Base-by-base conservation (phyloP, 2,888 invertebrate species). In the Lycophotia porphyrea region DNA sequence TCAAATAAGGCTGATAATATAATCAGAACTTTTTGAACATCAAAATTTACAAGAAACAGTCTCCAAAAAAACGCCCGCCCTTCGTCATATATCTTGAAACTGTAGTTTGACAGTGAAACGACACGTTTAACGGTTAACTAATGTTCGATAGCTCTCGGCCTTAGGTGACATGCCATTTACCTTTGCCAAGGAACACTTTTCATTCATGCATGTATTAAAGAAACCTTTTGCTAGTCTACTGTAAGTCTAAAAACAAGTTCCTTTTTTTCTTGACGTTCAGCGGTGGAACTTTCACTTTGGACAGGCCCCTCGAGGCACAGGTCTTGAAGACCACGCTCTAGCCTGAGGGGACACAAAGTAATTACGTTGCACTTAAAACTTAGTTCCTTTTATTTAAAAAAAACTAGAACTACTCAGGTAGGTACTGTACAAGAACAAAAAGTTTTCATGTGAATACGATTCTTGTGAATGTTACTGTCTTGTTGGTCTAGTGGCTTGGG, bases 271-370 rank as follows among this genome's bases (percentile, higher is more conserved):
- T 44, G 5, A 36, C 31, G 18, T 49, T 39, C 44, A 52, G 31
- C 44, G 36, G 18, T 52, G 31, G 1, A 31, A 80, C 78, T 74
- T 78, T 78, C 78, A 39, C 66, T 78, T 34, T 1, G 21, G 65
- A 9, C 18, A 15, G 55, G 27, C 47, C 49, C 47, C 77, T 60
- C 55, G 31, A 64, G 82, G 49, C 71, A 36, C 7, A 76, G 42
- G 71, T 52, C 71, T 71, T 44, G 42, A 24, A 67, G 24, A 76
- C n/a, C 47, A 21, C 8, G 55, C 15, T 76, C 47, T 34, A 52
- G 77, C 80, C 63, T 31, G 0, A 42, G 70, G 80, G 82, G 61
- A 44, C 42, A 36, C 8, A 9, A 49, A 42, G 39, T 73, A 58
- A 78, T 74, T 78, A 65, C 21, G 24, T 13, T 24, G 24, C 31